Base-by-base conservation (phyloP, 2,888 invertebrate genomes). In the Eledone cirrhosa region DNA sequence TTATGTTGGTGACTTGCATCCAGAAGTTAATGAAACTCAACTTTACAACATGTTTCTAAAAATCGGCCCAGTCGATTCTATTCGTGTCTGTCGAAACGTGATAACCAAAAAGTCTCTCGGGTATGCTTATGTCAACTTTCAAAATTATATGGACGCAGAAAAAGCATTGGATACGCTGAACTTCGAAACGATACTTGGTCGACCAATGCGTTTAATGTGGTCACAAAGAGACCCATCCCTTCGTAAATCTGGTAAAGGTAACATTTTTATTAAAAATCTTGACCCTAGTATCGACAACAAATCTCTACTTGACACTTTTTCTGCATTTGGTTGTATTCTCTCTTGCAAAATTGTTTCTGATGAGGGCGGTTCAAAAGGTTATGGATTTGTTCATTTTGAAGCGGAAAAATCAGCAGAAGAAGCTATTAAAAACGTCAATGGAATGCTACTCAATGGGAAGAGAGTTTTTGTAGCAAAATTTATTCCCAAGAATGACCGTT, bases 121-220 rank as follows among this genome's bases (percentile, higher is more conserved):
- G n/a, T 72, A 72, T 33, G 72, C 72, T 8, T 72, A 72, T 41
- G 33, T 72, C 41, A 72, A 72, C n/a, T 72, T 72, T n/a, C 72
- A 72, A 13, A 2, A n/a, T 13, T 7, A 31, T 14, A 7, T n/a
- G 24, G 72, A 72, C 41, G 33, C 72, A 5, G 22, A 22, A 8
- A 72, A 31, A 19, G 72, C 72, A 41, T 41, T 31, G 33, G 72
- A 72, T 72, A 72, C 72, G 31, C 13, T 72, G 72, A 72, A 72
- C 31, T 72, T 72, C 72, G 33, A 22, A 22, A 19, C 13, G 31
- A 22, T 72, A 1, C 8, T 72, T 3, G 72, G 72, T 19, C 72
- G 72, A 13, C 41, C 72, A n/a, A 72, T 72, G 72, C 72, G 72
- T 72, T n/a, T 72, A n/a, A 72, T 72, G 72, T 72, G 72, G 72